Evolutionary conservation across 2,113 vertebrate genomes (phyloP), one percentile per base, ranked within the genome.

Genomic region (Eurypyga helias): DNA sequence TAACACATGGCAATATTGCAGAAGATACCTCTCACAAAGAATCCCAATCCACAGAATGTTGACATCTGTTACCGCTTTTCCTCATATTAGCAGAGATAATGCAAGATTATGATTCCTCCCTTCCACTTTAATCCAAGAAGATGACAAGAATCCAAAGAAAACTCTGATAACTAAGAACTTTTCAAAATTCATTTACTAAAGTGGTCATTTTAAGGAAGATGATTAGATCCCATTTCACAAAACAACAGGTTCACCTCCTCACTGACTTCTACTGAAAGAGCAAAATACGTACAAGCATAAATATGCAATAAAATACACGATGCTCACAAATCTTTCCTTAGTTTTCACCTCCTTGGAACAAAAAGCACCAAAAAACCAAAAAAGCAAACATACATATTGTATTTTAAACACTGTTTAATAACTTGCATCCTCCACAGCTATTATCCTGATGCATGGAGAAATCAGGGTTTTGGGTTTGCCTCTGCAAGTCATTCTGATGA

Each of bases 401-500:
- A 89, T 61, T 90, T 77, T 70, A 85, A 61, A 17, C 8, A 6
- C 34, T 80, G 25, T 64, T 92, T 83, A 73, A 80, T 60, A 90
- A 76, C n/a, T 85, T 52, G 46, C 45, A 80, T 57, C 70, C 33
- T 46, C 49, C n/a, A 72, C 31, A 85, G 73, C 79, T 79, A 71
- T 88, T 81, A 92, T 46, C 45, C 87, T 90, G 82, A 93, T 83
- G 46, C 79, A 90, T 60, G 71, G 46, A 93, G 31, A 48, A 87
- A 72, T 89, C 80, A 62, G 81, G 76, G 69, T 19, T 84, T 91
- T 78, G 49, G 66, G n/a, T 96, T 94, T 94, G 89, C 73, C 93
- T 95, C 70, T 66, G 16, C 52, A 95, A 94, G 86, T 91, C 78
- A 95, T 65, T 76, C 90, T 87, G 83, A 97, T 93, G 65, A 97